phyloP scores from a whole-genome alignment of 37 sponge, comb jelly and placozoan species.

The Halisarca cf. caerulea region DNA sequence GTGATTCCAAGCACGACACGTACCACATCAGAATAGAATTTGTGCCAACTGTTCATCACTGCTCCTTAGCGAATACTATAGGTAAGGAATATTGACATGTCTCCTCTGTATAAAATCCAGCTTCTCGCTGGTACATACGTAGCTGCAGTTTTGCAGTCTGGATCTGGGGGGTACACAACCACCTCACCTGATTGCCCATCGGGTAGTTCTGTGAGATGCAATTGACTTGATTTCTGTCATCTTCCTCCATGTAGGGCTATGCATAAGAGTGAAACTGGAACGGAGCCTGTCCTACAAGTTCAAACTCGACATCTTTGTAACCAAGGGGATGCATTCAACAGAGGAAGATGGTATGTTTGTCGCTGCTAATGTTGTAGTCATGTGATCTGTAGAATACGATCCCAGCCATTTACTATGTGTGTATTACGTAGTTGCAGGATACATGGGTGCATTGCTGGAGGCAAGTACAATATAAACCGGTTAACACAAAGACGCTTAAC shows the following conservation, averaged over 20 bases:
- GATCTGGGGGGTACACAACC: no score
- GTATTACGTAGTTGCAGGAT: no score
- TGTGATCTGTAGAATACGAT: neutral
- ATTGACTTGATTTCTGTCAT: no score
- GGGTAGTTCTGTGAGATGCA: no score
- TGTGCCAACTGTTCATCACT: slow-evolving; percentile 92
- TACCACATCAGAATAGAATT: slow-evolving; percentile 53
- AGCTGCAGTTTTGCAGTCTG: no score
- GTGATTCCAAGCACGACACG: neutral
- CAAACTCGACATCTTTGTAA: slow-evolving; percentile 73
- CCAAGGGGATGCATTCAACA: slow-evolving; percentile 68
- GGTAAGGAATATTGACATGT: slow-evolving; percentile 38
- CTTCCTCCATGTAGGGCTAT: slow-evolving; percentile 45
- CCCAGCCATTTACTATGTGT: no score
- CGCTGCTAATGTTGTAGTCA: neutral
- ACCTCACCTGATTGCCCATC: no score
- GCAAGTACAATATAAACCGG: no score
- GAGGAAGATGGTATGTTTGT: slow-evolving; percentile 57
- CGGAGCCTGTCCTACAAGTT: slow-evolving; percentile 44
- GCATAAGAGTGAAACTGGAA: slow-evolving; percentile 72
- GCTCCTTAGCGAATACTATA: slow-evolving; percentile 89
- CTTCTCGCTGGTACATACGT: no score
- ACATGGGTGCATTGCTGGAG: no score
- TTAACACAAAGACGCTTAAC: no score
- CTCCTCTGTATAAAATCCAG: no score